These are phyloP conservation scores for Perccottus glenii DNA, from an alignment of 2,113 vertebrate genomes.

Conservation along the genomic window DNA sequence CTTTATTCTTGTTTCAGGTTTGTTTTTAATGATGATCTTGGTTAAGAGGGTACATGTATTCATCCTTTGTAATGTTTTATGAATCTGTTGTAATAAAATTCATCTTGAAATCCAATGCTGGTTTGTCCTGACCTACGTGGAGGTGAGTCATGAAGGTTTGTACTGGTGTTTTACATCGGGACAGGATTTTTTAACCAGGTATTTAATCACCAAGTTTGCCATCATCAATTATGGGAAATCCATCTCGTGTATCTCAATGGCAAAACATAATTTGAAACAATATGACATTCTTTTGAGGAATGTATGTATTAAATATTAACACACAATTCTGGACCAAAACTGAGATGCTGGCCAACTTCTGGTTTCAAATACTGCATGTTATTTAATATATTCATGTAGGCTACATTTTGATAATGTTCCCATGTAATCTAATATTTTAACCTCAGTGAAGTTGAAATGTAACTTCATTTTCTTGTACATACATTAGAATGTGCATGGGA, in stretches of 20 bases:
- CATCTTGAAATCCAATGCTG: slow-evolving; percentile 89
- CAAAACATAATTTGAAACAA: neutral
- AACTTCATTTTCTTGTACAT: neutral
- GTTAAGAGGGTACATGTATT: slow-evolving; percentile 84
- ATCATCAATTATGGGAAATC: slow-evolving; percentile 18
- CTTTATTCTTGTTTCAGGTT: slow-evolving; percentile 88
- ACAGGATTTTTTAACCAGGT: slow-evolving; percentile 12
- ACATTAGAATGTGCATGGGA: neutral
- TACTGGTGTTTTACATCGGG: slow-evolving; percentile 65
- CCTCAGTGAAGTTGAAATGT: neutral
- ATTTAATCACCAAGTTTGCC: slow-evolving; percentile 49
- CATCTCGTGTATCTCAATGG: neutral
- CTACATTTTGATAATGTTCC: neutral
- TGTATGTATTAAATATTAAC: neutral
- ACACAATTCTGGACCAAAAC: slow-evolving; percentile 1
- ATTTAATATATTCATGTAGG: slow-evolving; percentile 8
- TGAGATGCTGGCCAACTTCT: slow-evolving; percentile 51
- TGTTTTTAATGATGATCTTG: slow-evolving; percentile 81
- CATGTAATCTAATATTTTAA: neutral
- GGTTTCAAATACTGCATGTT: slow-evolving; percentile 46
- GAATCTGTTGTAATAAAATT: slow-evolving; percentile 96
- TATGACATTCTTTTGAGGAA: too few relatives aligned
- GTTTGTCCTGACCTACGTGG: slow-evolving; percentile 89
- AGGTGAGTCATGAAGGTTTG: slow-evolving; percentile 93
- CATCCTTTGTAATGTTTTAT: slow-evolving; percentile 95